These are phyloP conservation scores for Penaeus chinensis DNA, from an alignment of 1,140 invertebrate species.

Conservation along the genomic window DNA sequence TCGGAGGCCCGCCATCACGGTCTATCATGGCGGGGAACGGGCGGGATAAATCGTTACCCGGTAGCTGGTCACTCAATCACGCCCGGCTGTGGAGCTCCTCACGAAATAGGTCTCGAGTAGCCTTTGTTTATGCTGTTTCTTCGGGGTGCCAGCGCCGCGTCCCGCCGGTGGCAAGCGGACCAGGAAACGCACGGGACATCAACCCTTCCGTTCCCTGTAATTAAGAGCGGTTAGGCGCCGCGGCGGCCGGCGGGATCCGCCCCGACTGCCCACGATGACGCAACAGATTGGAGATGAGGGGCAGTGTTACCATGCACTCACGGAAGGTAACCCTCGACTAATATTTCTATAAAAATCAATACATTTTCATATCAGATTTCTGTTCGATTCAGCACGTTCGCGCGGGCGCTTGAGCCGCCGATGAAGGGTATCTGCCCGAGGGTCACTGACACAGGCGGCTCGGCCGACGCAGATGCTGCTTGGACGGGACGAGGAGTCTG, in stretches of 20 bases:
- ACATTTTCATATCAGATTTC: neutral
- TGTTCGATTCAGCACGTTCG: too few species aligned
- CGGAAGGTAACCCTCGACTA: conserved; percentile 7
- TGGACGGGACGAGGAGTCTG: too few species aligned
- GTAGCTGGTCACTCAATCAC: conserved; percentile 38
- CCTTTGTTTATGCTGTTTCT: conserved; percentile 48
- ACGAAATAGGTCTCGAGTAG: conserved; percentile 46
- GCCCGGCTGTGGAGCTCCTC: conserved; percentile 19
- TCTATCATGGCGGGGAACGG: conserved; percentile 10
- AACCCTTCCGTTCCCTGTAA: conserved; percentile 46
- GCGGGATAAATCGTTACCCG: conserved; percentile 21
- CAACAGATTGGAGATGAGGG: conserved; percentile 43
- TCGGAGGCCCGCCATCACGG: neutral
- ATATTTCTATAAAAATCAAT: conserved; percentile 19
- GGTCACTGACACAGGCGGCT: too few species aligned
- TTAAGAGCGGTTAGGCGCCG: conserved; percentile 45
- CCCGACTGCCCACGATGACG: conserved; percentile 45
- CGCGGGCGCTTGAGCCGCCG: too few species aligned
- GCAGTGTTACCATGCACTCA: conserved; percentile 44
- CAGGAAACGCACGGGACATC: conserved; percentile 47
- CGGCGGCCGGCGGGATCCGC: conserved; percentile 33
- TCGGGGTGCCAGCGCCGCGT: conserved; percentile 13
- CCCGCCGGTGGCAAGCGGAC: conserved; percentile 16
- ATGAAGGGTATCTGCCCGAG: too few species aligned
- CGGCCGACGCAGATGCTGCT: too few species aligned